phyloP scores from a whole-genome alignment of 2,888 invertebrate genomes.

The Eugnorisma glareosa region DNA sequence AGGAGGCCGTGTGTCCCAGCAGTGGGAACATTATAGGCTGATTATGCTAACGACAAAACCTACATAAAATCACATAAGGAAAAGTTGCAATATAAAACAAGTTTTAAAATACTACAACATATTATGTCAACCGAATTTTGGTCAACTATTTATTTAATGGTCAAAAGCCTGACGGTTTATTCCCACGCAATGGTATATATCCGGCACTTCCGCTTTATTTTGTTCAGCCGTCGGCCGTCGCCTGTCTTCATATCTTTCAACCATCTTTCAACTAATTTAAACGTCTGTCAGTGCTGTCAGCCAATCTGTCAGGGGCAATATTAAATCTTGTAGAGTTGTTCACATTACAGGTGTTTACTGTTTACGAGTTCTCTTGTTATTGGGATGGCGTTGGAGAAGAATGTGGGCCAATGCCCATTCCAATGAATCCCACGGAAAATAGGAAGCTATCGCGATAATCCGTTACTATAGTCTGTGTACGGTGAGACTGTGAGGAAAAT shows the following conservation, averaged over 20 bases:
- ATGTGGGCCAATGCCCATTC: neutral
- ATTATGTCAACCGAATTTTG: conserved; percentile 9
- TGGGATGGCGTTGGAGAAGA: neutral
- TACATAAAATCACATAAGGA: neutral
- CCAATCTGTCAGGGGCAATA: conserved; percentile 40
- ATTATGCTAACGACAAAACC: neutral
- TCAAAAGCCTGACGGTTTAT: conserved; percentile 12
- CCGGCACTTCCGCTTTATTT: conserved; percentile 43
- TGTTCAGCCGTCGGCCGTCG: conserved; percentile 35
- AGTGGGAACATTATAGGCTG: too few relatives aligned
- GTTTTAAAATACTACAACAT: neutral
- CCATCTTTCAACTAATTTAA: conserved; percentile 49
- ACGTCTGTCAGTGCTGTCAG: conserved; percentile 32
- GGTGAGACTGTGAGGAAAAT: neutral
- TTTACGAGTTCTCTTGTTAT: neutral
- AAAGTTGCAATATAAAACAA: neutral
- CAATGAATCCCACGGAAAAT: neutral
- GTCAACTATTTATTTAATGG: conserved; percentile 18
- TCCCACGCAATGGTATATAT: conserved; percentile 22
- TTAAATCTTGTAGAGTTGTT: conserved; percentile 34
- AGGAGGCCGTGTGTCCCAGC: too few relatives aligned
- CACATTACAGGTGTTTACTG: conserved; percentile 22
- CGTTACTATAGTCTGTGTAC: neutral
- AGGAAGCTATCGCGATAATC: neutral
- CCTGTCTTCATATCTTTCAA: conserved; percentile 36